Conservation (phyloP, 1,140 invertebrate species). For the Trigoniulus corallinus region DNA sequence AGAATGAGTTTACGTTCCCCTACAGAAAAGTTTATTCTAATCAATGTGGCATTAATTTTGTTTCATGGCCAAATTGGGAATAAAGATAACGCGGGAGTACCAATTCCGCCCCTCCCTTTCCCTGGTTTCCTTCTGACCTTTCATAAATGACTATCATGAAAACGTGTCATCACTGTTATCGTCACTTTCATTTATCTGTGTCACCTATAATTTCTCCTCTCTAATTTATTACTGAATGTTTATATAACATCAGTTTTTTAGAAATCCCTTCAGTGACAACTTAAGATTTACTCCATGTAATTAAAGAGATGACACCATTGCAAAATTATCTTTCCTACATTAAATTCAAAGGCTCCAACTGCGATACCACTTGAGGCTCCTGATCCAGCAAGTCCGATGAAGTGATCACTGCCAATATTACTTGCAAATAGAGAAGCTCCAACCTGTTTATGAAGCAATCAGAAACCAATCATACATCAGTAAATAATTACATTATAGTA, state of each 20-base stretch:
- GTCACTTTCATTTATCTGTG: too few relatives aligned
- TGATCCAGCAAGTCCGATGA: constrained; percentile 39
- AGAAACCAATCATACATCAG: neutral
- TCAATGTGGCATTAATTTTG: too few relatives aligned
- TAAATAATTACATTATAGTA: neutral
- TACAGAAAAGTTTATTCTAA: too few relatives aligned
- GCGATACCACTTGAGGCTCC: constrained; percentile 31
- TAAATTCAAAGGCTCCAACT: constrained; percentile 37
- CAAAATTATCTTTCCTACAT: constrained; percentile 23
- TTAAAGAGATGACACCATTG: neutral
- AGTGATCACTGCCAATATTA: constrained; percentile 43
- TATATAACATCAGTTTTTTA: too few relatives aligned
- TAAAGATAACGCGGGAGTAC: too few relatives aligned
- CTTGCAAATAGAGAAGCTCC: constrained; percentile 40
- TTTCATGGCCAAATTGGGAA: too few relatives aligned
- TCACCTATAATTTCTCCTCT: too few relatives aligned
- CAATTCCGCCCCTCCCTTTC: too few relatives aligned
- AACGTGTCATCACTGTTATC: too few relatives aligned
- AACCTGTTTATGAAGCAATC: constrained; percentile 25
- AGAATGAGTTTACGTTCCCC: too few relatives aligned
- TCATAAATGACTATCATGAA: too few relatives aligned
- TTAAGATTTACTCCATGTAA: neutral
- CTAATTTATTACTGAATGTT: constrained; percentile 3
- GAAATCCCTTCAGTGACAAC: neutral
- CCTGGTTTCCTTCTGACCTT: too few relatives aligned